Evolutionary conservation across 1,140 invertebrate genomes (phyloP), one percentile per base, ranked within the genome.

Genomic region (Drosophila bocqueti): DNA sequence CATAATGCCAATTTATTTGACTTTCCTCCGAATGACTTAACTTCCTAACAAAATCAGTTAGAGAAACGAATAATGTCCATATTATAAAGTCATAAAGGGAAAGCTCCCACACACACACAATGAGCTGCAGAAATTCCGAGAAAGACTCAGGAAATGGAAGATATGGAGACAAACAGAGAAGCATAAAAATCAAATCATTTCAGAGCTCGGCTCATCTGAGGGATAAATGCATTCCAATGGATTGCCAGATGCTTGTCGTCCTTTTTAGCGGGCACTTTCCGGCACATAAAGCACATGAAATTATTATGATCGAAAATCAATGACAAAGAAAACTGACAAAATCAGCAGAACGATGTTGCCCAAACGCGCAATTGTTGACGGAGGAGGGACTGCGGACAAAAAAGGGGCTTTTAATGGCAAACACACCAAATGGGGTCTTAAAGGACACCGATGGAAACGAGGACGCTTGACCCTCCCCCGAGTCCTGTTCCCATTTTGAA

Each of bases 301-400:
- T 87, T 89, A 89, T 89, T 83, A 87, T 81, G 84, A 87, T 89
- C 84, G 84, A 80, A 83, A 87, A 83, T 87, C 83, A 89, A 87
- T 87, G 83, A 74, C 76, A 80, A 83, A 87, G 83, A 87, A 87
- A 87, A 87, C 84, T 75, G 84, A 89, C 84, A 83, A 81, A 80
- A 87, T 87, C 83, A 89, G 83, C 83, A 89, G 42, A 77, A 69
- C 43, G 38, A 49, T 69, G 50, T 24, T 13, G 18, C 49, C 52
- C 38, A 29, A 54, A 36, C 36, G 21, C 45, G 46, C 47, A 63
- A 74, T 75, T 68, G 78, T 73, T 47, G 45, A 15, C 45, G 47
- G 29, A 50, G 40, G 7, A 54, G 50, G 10, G 38, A 16, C 21
- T n/a, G 43, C 9, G 54, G 36, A 36, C 49, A 21, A 46, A 49